phyloP scores from a whole-genome alignment of 2,888 invertebrate species.

The Trichacis sp. region DNA sequence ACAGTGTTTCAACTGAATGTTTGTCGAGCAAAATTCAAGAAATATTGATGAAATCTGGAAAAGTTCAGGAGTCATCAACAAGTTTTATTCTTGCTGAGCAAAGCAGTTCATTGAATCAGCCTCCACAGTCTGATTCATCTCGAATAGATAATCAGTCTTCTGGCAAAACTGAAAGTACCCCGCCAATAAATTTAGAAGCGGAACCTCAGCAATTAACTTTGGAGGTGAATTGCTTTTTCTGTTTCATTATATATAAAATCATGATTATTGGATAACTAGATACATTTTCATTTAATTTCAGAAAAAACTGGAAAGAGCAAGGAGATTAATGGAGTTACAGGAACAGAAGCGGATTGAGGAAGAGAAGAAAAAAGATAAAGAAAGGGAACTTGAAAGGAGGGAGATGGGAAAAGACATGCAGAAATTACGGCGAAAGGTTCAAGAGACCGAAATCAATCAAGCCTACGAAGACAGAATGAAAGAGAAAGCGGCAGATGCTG shows the following conservation, averaged over 20 bases:
- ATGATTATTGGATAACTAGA: too few species aligned
- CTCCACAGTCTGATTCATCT: not conserved
- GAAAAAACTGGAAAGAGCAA: slow-evolving; percentile 76
- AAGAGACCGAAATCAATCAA: slow-evolving; percentile 81
- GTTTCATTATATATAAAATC: too few species aligned
- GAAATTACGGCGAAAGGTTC: slow-evolving; percentile 79
- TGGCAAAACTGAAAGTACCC: slow-evolving; percentile 4
- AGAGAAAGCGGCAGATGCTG: slow-evolving; percentile 81
- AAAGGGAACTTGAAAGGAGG: slow-evolving; percentile 80
- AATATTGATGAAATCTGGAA: slow-evolving; percentile 72
- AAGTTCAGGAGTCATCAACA: slow-evolving; percentile 50
- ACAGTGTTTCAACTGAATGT: slow-evolving; percentile 73
- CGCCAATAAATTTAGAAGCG: not conserved
- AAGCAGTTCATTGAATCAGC: slow-evolving; percentile 9
- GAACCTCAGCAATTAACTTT: slow-evolving; percentile 13
- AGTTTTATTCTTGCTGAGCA: slow-evolving; percentile 57
- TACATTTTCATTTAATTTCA: slow-evolving; percentile 58
- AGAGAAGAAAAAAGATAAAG: slow-evolving; percentile 74
- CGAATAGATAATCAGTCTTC: not conserved
- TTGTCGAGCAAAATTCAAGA: slow-evolving; percentile 77
- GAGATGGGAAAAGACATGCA: slow-evolving; percentile 80
- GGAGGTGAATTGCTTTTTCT: slow-evolving; percentile 32
- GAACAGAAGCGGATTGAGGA: slow-evolving; percentile 75
- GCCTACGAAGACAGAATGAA: slow-evolving; percentile 80
- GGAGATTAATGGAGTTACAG: slow-evolving; percentile 74